These are phyloP conservation scores for Amiota communis DNA, from an alignment of 2,888 invertebrate genomes.

Conservation along the genomic window DNA sequence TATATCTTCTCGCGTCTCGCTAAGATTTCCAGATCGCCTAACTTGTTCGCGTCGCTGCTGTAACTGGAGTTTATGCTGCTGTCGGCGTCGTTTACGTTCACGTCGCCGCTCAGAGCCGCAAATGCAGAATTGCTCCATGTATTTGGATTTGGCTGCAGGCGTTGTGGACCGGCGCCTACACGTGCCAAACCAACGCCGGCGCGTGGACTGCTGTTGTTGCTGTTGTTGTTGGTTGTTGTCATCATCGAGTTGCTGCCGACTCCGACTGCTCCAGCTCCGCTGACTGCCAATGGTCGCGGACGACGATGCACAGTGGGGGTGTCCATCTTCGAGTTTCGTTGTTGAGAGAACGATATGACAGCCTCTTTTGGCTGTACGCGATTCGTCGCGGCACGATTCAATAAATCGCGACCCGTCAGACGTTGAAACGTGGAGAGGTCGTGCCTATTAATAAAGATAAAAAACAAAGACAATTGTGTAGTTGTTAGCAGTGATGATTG, in stretches of 20 bases:
- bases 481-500: not conserved
- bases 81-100: slow-evolving; percentile 65
- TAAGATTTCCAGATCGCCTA: slow-evolving; percentile 80
- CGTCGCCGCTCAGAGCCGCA: slow-evolving; percentile 75
- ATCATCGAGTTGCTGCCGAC: no score
- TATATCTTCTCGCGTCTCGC: slow-evolving; percentile 75
- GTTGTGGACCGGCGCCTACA: slow-evolving; percentile 65
- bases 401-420: slow-evolving; percentile 74
- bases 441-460: slow-evolving; percentile 62
- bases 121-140: slow-evolving; percentile 82
- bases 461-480: not conserved
- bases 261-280: slow-evolving; percentile 37
- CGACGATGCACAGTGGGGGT: slow-evolving; percentile 74
- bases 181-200: slow-evolving; percentile 61
- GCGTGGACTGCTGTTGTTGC: slow-evolving; percentile 57
- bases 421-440: slow-evolving; percentile 75
- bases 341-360: slow-evolving; percentile 74
- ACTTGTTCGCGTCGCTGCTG: slow-evolving; percentile 72
- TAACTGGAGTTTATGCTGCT: slow-evolving; percentile 67
- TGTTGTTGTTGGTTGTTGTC: slow-evolving; percentile 50
- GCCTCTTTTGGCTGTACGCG: slow-evolving; percentile 73
- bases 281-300: slow-evolving; percentile 62
- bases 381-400: slow-evolving; percentile 72
- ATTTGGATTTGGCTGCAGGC: slow-evolving; percentile 74
- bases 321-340: slow-evolving; percentile 75